phyloP scores from a whole-genome alignment of 1,140 invertebrate genomes.

The Meloidogyne chitwoodi region DNA sequence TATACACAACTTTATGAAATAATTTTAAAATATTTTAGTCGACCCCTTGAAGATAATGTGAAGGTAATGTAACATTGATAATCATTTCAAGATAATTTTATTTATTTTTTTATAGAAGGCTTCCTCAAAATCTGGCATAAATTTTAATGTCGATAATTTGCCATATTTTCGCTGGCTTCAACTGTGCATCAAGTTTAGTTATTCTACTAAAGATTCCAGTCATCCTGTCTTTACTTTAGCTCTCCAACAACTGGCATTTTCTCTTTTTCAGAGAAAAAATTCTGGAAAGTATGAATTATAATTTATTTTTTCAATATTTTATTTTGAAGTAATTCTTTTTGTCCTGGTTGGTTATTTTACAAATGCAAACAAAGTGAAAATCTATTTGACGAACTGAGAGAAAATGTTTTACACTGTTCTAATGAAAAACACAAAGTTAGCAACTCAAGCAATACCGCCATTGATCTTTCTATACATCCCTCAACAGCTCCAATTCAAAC shows the following conservation, averaged over 20 bases:
- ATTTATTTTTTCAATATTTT: not conserved
- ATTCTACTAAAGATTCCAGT: not conserved
- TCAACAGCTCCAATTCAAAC: not conserved
- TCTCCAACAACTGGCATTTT: constrained; percentile 34
- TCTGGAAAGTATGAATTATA: constrained; percentile 11
- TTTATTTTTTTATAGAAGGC: constrained; percentile 26
- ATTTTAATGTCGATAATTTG: constrained; percentile 26
- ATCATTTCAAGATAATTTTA: not conserved
- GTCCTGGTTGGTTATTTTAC: constrained; percentile 24
- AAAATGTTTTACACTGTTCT: not conserved
- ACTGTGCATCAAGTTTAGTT: constrained; percentile 6
- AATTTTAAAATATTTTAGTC: constrained; percentile 30
- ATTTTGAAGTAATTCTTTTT: constrained; percentile 24
- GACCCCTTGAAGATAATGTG: constrained; percentile 32
- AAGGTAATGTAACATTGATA: constrained; percentile 1
- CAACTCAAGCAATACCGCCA: not conserved
- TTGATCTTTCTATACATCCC: constrained; percentile 7
- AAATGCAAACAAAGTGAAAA: constrained; percentile 18
- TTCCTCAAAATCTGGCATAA: constrained; percentile 23
- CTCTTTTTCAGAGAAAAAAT: constrained; percentile 21
- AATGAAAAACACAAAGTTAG: not conserved
- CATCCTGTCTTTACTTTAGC: constrained; percentile 33
- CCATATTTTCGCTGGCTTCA: constrained; percentile 39
- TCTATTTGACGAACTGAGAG: constrained; percentile 25
- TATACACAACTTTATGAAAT: constrained; percentile 3